Conservation (phyloP, 2,797 vertebrate species). For the Rallus crepitans region DNA sequence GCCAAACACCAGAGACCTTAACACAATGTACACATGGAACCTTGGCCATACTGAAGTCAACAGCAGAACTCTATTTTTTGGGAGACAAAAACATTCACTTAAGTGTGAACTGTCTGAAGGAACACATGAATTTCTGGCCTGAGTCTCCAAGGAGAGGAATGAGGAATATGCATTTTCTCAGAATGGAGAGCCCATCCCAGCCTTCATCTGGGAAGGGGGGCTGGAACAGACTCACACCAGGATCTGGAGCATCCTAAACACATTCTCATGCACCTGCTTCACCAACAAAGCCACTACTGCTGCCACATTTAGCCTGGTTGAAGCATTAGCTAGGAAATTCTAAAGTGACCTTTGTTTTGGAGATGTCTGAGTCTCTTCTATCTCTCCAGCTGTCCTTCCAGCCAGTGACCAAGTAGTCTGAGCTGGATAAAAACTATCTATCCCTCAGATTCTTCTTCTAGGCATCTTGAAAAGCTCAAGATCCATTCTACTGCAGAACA, state of each 20-base stretch:
- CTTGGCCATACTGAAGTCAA: background rate
- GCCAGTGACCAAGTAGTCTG: background rate
- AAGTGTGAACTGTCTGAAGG: background rate
- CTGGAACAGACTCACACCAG: background rate
- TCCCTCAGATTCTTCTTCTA: background rate
- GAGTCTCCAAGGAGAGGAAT: background rate
- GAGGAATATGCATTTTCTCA: background rate
- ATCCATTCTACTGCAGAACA: background rate
- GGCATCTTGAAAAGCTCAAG: background rate
- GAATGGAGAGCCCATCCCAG: background rate
- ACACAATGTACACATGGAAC: background rate
- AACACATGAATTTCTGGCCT: background rate
- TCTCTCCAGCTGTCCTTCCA: background rate
- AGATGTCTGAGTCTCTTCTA: background rate
- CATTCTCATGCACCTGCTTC: background rate
- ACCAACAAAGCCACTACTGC: background rate
- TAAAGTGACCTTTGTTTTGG: background rate
- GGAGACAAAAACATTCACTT: background rate
- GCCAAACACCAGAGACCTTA: constrained; percentile 1
- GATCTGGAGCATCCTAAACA: background rate
- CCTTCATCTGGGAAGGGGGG: background rate
- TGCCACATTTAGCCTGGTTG: background rate
- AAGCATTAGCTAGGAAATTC: background rate
- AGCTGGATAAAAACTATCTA: background rate
- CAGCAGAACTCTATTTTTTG: background rate